These are phyloP conservation scores for Drosophila lini DNA, from an alignment of 1,140 invertebrate species.

Conservation along the genomic window DNA sequence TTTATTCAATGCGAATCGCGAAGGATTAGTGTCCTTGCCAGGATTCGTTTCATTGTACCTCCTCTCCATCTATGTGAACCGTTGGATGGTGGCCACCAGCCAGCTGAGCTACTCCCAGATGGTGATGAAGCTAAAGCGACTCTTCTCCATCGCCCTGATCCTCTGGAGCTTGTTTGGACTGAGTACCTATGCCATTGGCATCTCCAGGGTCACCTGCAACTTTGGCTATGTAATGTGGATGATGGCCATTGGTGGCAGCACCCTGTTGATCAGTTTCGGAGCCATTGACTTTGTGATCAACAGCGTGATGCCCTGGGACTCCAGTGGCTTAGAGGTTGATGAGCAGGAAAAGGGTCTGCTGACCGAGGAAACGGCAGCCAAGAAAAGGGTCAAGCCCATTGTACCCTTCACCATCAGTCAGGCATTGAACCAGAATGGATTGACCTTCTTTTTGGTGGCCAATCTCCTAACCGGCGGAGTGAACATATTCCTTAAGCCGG, in stretches of 20 bases:
- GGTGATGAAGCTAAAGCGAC: slow-evolving; percentile 23
- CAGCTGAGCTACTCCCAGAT: slow-evolving; percentile 51
- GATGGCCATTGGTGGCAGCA: slow-evolving; percentile 39
- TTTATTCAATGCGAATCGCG: slow-evolving; percentile 93
- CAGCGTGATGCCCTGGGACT: slow-evolving; percentile 40
- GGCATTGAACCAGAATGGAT: slow-evolving; percentile 66
- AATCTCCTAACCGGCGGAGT: slow-evolving; percentile 70
- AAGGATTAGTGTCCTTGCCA: slow-evolving; percentile 93
- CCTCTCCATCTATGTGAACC: slow-evolving; percentile 87
- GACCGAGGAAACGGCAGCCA: not conserved
- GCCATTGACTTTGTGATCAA: slow-evolving; percentile 54
- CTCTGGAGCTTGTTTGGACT: slow-evolving; percentile 34
- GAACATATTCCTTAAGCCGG: slow-evolving; percentile 65
- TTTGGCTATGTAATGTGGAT: slow-evolving; percentile 61
- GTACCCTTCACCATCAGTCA: slow-evolving; percentile 48
- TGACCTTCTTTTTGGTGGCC: slow-evolving; percentile 57
- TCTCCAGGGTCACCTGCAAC: slow-evolving; percentile 64
- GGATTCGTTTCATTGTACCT: slow-evolving; percentile 95
- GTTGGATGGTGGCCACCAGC: slow-evolving; percentile 47
- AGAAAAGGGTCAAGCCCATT: not conserved
- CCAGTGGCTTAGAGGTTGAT: not conserved
- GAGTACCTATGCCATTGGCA: slow-evolving; percentile 39
- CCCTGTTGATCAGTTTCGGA: slow-evolving; percentile 39
- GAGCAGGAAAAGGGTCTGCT: slow-evolving; percentile 46
- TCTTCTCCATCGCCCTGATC: slow-evolving; percentile 22